These are phyloP conservation scores for Diadumene lineata DNA, from an alignment of 92 coral and sea anemone species.

Conservation along the genomic window DNA sequence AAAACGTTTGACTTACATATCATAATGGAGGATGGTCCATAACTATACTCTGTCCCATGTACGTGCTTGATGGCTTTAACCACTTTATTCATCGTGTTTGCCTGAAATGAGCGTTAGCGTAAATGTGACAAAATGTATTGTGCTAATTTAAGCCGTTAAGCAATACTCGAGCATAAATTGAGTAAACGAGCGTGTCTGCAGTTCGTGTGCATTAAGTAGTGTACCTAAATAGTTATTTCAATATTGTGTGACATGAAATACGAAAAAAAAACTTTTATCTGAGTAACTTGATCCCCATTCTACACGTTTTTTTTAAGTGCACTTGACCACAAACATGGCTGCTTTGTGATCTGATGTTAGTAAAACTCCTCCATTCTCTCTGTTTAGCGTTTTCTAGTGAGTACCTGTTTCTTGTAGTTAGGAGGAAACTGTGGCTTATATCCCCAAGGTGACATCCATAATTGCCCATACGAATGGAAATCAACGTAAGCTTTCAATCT, in stretches of 20 bases:
- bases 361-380: background rate
- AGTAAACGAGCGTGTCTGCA: too few relatives aligned
- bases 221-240: too few relatives aligned
- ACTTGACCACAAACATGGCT: too few relatives aligned
- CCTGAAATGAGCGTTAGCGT: slow-evolving; percentile 8
- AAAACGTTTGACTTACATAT: slow-evolving; percentile 72
- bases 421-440: slow-evolving; percentile 59
- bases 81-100: slow-evolving; percentile 60
- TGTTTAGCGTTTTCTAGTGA: background rate
- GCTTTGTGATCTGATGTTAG: background rate
- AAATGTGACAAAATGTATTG: background rate
- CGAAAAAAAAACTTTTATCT: too few relatives aligned
- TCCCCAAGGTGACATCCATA: slow-evolving; percentile 92
- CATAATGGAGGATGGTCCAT: slow-evolving; percentile 82
- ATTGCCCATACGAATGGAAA: slow-evolving; percentile 80
- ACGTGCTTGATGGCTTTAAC: slow-evolving; percentile 48
- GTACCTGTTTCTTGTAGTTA: slow-evolving; percentile 57
- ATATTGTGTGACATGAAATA: too few relatives aligned
- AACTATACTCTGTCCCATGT: slow-evolving; percentile 53
- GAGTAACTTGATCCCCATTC: too few relatives aligned
- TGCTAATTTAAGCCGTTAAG: too few relatives aligned
- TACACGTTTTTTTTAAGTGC: too few relatives aligned
- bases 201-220: too few relatives aligned
- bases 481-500: slow-evolving; percentile 70
- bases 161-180: too few relatives aligned